Evolutionary conservation across 2,113 vertebrate species (phyloP).

Genomic region (Anguilla japonica): DNA sequence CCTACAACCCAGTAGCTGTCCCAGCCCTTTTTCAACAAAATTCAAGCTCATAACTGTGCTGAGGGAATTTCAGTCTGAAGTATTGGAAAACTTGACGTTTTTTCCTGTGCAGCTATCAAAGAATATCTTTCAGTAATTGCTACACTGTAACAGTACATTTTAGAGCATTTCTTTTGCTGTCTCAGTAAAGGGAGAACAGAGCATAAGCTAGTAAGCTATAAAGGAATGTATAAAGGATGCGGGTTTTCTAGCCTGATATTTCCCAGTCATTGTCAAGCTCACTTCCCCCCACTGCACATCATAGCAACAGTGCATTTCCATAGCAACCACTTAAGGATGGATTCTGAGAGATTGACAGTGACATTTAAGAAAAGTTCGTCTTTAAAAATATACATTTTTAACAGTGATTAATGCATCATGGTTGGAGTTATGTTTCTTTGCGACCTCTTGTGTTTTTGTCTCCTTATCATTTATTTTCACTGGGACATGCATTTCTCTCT

Average conservation of each 20-base stretch:
- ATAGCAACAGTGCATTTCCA: constrained; percentile 27
- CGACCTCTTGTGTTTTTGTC: neutral
- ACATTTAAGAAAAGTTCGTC: neutral
- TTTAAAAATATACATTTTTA: neutral
- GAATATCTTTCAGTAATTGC: neutral
- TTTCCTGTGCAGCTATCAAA: neutral
- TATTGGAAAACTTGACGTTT: neutral
- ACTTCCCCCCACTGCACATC: neutral
- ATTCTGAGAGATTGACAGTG: neutral
- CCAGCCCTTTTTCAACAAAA: neutral
- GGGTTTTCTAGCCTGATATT: neutral
- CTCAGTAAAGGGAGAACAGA: neutral
- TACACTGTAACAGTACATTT: neutral
- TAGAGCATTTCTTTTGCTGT: neutral
- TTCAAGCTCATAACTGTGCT: neutral
- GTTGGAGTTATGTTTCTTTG: neutral
- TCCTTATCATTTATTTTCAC: constrained; percentile 1
- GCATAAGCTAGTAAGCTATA: neutral
- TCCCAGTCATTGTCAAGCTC: neutral
- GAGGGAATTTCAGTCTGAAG: neutral
- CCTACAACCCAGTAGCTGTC: neutral
- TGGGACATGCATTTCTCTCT: neutral
- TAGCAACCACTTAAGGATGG: constrained; percentile 26
- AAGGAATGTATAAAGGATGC: neutral
- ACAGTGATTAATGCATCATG: neutral